Evolutionary conservation across 2,797 vertebrate genomes (phyloP), one percentile per base, ranked within the genome.

Genomic region (Enteromius trimaculatus): DNA sequence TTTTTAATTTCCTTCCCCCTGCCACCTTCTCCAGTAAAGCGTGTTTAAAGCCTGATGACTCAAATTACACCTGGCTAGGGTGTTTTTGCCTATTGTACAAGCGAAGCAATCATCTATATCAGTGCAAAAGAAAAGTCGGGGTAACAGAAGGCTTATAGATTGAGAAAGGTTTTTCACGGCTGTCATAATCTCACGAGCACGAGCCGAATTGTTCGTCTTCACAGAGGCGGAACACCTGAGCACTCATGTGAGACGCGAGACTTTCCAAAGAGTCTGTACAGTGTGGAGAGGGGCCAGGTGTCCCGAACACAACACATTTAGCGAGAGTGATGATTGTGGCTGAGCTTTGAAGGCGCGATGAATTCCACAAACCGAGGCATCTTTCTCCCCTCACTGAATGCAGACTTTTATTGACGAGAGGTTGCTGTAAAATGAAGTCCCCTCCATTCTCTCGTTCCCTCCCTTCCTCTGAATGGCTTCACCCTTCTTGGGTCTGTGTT

Each of bases 401-500:
- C 71, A 17, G 80, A 83, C 60, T 80, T 82, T 84, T 83, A 85
- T 88, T 85, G 87, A 88, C 72, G 79, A 85, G 77, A 82, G 82
- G 47, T 58, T 84, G 55, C 49, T 80, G 79, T 87, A 83, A 83
- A 86, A 86, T 74, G 65, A 86, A 83, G 85, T 83, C 80, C 77
- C 81, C 65, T 84, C 86, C 34, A 66, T 81, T 83, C 88, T 80
- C 62, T 81, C 82, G 3, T 83, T 81, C 71, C 88, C 87, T 89
- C 83, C 85, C 77, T 77, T 17, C 74, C 69, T 86, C 58, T 85
- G 86, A 83, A 86, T 66, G 21, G 58, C 85, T 88, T 77, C 85
- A 82, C 88, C 82, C 81, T 88, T 86, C 86, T 84, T 21, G n/a
- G 44, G 21, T 77, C 77, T 76, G 29, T 51, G 90, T 87, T 87